Evolutionary conservation across 2,888 invertebrate species (phyloP).

Genomic region (Hirudinaria manillensis): DNA sequence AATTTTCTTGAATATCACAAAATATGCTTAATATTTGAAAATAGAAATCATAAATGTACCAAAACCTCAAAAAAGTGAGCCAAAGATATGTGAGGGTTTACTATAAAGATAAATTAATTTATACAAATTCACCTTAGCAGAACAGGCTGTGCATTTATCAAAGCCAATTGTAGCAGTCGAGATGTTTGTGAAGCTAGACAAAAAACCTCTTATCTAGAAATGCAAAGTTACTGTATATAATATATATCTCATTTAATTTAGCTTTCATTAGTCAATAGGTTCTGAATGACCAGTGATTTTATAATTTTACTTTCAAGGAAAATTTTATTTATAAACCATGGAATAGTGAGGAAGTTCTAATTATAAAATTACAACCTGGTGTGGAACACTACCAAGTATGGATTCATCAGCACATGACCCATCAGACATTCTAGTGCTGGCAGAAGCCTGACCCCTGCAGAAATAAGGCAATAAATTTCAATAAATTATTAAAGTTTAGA

Average conservation of each 20-base stretch:
- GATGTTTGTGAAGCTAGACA: slow-evolving; percentile 74
- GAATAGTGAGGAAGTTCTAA: neutral
- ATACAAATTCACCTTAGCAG: slow-evolving; percentile 19
- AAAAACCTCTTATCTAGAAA: slow-evolving; percentile 73
- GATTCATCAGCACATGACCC: neutral
- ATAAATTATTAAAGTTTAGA: slow-evolving; percentile 1
- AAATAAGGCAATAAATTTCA: slow-evolving; percentile 37
- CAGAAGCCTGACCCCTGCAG: slow-evolving; percentile 52
- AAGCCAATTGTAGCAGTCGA: slow-evolving; percentile 79
- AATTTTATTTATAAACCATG: neutral
- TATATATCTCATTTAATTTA: neutral
- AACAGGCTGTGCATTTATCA: slow-evolving; percentile 87
- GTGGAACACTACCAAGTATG: slow-evolving; percentile 75
- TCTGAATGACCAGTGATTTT: no score
- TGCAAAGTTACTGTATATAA: neutral
- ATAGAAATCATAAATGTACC: no score
- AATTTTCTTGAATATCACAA: no score
- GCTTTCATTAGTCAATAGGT: no score
- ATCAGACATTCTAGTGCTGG: neutral
- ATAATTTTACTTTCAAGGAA: no score
- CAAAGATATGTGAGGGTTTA: no score
- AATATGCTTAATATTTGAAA: no score
- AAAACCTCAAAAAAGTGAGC: no score
- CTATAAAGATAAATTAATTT: neutral
- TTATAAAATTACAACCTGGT: slow-evolving; percentile 55